These are phyloP conservation scores for Theonella swinhoei DNA, from an alignment of 37 sponge, comb jelly and placozoan species.

Conservation along the genomic window DNA sequence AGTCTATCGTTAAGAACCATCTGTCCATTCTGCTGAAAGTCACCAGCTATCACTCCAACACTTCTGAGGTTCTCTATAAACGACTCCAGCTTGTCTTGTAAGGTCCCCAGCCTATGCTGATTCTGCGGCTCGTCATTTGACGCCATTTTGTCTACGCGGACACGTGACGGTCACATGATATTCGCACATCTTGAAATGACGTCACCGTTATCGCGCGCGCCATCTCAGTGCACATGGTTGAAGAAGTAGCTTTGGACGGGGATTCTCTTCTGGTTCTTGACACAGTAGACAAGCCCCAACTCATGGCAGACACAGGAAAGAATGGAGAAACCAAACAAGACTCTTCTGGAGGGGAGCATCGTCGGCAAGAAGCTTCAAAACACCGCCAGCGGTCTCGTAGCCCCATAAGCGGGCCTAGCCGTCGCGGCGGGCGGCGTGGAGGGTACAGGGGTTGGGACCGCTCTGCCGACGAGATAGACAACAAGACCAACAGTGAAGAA, in stretches of 20 bases:
- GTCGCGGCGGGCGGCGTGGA: neutral
- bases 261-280: neutral
- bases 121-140: constrained; percentile 4
- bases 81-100: constrained; percentile 61
- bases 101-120: constrained; percentile 24
- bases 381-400: too few relatives aligned
- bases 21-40: constrained; percentile 73
- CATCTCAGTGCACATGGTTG: neutral
- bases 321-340: neutral
- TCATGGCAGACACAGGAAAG: neutral
- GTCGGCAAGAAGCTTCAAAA: neutral
- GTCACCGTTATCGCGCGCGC: neutral
- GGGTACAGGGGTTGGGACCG: constrained; percentile 1
- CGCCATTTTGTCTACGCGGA: constrained; percentile 34
- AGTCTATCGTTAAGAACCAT: constrained; percentile 64
- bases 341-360: constrained; percentile 12
- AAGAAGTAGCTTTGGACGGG: too few relatives aligned
- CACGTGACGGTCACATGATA: neutral
- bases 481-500: constrained; percentile 49
- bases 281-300: neutral
- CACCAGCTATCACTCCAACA: constrained; percentile 85
- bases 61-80: constrained; percentile 75
- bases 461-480: neutral
- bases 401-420: neutral
- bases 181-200: neutral